Base-by-base conservation (phyloP, 2,113 vertebrate genomes). In the Gila orcuttii region DNA sequence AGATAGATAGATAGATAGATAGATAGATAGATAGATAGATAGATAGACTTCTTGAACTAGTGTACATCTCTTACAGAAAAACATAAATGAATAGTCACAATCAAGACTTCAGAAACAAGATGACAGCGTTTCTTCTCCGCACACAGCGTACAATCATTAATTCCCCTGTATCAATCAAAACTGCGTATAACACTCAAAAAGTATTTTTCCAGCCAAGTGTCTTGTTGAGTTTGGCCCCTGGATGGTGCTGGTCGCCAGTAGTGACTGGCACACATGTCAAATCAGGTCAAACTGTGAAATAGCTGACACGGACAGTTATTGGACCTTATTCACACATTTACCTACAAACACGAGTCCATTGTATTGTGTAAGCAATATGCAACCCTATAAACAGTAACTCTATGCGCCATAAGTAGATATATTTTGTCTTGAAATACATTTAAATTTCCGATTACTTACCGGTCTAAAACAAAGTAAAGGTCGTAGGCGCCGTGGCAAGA, bases 381-480 rank as follows among this genome's bases (percentile, higher is more conserved):
- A 59, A 2, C 36, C 3, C 33, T 36, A 60, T 79, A 17, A 62
- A 73, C 3, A 79, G 33, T 17, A 42, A 42, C 6, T 36, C 2
- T 57, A 2, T 25, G 33, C 33, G 3, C 15, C 60, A 79, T 39
- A 59, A 2, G 8, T 3, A n/a, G 0, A 31, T 13, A n/a, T 13
- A 5, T 42, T 3, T 45, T 28, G 71, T 47, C 71, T 74, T 25
- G 11, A 74, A 3, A 6, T 55, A 74, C 17, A 36, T 71, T 10
- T 6, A 19, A 39, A 31, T 12, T 31, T 79, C 8, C 1, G 39
- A 69, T 42, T 42, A 93, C 96, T 95, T 93, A 98, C 97, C 93
- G 96, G 94, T 98, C 97, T 55, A 98, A 64, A n/a, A 98, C 96
- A 82, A 97, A 97, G 93, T 98, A 98, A 69, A 98, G 93, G 87